Base-by-base conservation (phyloP, 2,888 invertebrate genomes). In the Tipula confusa region DNA sequence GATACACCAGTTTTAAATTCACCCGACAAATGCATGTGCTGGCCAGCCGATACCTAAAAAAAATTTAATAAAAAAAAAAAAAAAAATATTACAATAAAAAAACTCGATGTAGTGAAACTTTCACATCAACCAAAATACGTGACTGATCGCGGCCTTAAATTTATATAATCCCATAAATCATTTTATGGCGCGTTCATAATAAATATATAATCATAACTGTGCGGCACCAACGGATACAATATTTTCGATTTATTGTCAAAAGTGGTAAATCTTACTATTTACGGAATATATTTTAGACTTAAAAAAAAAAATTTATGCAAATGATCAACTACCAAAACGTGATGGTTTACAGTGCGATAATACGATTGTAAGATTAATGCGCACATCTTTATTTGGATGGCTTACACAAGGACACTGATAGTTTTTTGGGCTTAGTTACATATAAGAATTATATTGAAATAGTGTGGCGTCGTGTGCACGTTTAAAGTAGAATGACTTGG, bases 31-130 rank as follows among this genome's bases (percentile, higher is more conserved):
- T 95, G 94, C 92, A 96, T 93, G 88, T 95, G 96, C 89, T 97
- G 97, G 33, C 96, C 96, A 86, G 96, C 95, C 1, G 95, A 95
- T 86, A 96, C 96, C 96, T 96, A 89, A 13, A 48, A n/a, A n/a
- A n/a, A n/a, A n/a, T n/a, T n/a, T n/a, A n/a, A 48, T 83, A 28
- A 31, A 80, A 29, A 80, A 4, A 36, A 31, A 38, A 1, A 31
- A 82, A 15, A n/a, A 36, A 82, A 82, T 64, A 64, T 24, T 24
- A 1, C 18, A 64, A 24, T 24, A 24, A 64, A 64, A 64, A 64
- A 64, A 64, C 2, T 24, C 9, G 9, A n/a, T 64, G n/a, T n/a
- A 64, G 9, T 2, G 4, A 15, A n/a, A 43, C 43, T 24, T 64
- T 64, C 64, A 64, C 64, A 64, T 9, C 64, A 64, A 24, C 64